phyloP scores from a whole-genome alignment of 1,140 invertebrate species.

The Trichonephila inaurata region DNA sequence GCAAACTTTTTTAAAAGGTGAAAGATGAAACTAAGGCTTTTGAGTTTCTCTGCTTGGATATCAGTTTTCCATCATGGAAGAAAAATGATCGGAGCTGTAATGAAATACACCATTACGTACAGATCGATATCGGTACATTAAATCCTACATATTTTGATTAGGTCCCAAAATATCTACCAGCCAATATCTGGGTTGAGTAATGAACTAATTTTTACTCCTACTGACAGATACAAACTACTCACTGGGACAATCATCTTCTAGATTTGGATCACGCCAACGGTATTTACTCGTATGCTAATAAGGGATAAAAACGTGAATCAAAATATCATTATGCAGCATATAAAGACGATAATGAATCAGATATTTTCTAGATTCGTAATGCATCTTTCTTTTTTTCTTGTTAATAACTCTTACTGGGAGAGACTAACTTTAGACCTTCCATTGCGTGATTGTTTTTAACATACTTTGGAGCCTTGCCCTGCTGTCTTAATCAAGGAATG shows the following conservation, averaged over 20 bases:
- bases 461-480: neutral
- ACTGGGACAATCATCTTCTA: neutral
- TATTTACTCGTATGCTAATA: slow-evolving; percentile 27
- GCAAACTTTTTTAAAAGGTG: neutral
- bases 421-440: neutral
- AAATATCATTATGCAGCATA: slow-evolving; percentile 36
- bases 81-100: slow-evolving; percentile 31
- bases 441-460: slow-evolving; percentile 50
- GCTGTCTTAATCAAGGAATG: slow-evolving; percentile 27
- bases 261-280: neutral
- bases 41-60: neutral
- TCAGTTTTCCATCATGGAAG: slow-evolving; percentile 30
- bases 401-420: neutral
- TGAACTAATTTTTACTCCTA: neutral
- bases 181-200: slow-evolving; percentile 32
- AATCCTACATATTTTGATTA: slow-evolving; percentile 29
- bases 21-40: slow-evolving; percentile 31
- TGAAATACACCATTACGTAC: slow-evolving; percentile 12
- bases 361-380: neutral
- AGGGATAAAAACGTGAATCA: slow-evolving; percentile 28
- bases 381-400: neutral
- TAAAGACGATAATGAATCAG: slow-evolving; percentile 7
- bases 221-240: slow-evolving; percentile 11
- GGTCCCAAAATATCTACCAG: slow-evolving; percentile 28
- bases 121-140: neutral